phyloP scores from a whole-genome alignment of 2,797 vertebrate genomes.

The Phoebastria nigripes region DNA sequence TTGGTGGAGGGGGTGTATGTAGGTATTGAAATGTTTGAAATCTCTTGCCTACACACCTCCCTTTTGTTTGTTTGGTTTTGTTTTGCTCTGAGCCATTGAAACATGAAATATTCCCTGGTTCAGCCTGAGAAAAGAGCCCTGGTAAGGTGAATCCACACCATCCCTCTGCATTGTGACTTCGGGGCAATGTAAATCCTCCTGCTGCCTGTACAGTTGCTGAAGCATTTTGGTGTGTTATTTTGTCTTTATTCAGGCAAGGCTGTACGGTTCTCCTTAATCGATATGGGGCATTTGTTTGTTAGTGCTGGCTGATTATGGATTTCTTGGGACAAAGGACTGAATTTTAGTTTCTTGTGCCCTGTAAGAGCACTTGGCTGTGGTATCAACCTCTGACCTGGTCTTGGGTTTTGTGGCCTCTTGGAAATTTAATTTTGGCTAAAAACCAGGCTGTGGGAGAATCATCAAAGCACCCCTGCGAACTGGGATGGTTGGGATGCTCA shows the following conservation, averaged over 20 bases:
- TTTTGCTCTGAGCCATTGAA: background rate
- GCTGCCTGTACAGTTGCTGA: background rate
- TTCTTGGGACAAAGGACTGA: background rate
- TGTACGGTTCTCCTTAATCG: background rate
- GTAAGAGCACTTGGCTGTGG: background rate
- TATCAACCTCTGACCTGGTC: background rate
- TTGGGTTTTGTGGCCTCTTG: background rate
- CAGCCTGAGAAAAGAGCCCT: background rate
- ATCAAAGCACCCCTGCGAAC: background rate
- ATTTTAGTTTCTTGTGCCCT: background rate
- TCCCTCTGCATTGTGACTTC: background rate
- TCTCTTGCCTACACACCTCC: background rate
- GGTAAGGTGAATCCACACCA: background rate
- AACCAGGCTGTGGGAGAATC: background rate
- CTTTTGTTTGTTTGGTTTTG: background rate
- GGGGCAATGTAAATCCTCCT: background rate
- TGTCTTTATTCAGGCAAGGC: background rate
- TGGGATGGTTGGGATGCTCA: rapidly evolving
- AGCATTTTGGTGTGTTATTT: background rate
- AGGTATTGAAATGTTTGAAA: background rate
- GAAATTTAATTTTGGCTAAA: background rate
- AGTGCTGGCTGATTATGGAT: no score
- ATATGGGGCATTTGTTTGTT: background rate
- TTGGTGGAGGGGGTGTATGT: background rate
- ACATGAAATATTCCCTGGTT: background rate